Evolutionary conservation across 2,797 vertebrate species (phyloP), one percentile per base, ranked within the genome.

Genomic region (Labeo calbasu): DNA sequence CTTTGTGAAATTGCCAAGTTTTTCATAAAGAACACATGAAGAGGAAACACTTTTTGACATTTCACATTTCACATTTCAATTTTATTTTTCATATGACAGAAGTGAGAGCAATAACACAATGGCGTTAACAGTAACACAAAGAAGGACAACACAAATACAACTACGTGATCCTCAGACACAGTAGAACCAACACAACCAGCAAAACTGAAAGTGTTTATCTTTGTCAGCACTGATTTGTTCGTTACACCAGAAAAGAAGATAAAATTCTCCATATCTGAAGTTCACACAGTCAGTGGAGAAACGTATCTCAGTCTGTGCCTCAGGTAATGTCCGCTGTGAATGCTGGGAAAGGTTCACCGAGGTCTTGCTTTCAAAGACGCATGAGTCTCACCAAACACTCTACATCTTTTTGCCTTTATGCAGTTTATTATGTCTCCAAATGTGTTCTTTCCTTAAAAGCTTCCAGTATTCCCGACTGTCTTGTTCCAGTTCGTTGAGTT

Each of bases 381-480:
- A 68, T 2, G 32, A 23, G 10, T 25, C 10, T 32, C 32, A 71
- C 36, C 21, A 43, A 48, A 25, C 12, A 12, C 50, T 10, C 91
- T 95, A 98, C 25, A 97, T 87, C 87, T 92, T 96, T 91, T 89
- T 96, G 87, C 93, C 92, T 92, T 95, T 98, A 71, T 91, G 92
- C 63, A 98, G 84, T 86, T 19, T 96, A 91, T 98, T 98, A 85
- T 85, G 85, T 6, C 95, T 95, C 96, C 94, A 97, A 0, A 96
- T 97, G 88, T 96, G 96, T 75, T 96, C 94, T 84, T 97, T 99
- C n/a, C 97, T 94, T 81, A 99, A 87, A 75, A 94, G 92, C 57
- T 94, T 95, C 96, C 96, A 97, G 28, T 99, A 98, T 71, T 96
- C 85, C 0, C 90, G 86, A 0, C 88, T 94, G 23, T 97, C 87